Percentiles rank a stretch among this genome's conserved stretches.
Evolutionary conservation across 37 sponge, comb jelly and placozoan genomes (phyloP).

Genomic region (Halichondria panicea): DNA sequence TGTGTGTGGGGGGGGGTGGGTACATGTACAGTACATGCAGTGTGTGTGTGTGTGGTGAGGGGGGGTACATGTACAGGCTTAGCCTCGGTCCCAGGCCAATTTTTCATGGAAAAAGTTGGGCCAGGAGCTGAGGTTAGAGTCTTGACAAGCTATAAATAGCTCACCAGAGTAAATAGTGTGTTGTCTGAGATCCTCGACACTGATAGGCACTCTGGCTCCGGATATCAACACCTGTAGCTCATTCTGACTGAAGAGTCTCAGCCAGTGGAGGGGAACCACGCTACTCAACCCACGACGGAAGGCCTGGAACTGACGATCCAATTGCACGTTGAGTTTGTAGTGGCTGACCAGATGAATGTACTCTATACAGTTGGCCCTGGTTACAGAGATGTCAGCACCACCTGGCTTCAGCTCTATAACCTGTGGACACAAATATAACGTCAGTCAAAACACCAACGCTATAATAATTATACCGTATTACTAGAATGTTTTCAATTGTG

Average conservation of each 20-base stretch:
- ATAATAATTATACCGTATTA: too few relatives aligned
- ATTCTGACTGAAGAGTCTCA: constrained; percentile 73
- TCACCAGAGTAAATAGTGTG: constrained; percentile 73
- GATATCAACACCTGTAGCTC: constrained; percentile 84
- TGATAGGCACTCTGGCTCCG: constrained; percentile 72
- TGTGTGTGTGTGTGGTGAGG: neutral
- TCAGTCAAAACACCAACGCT: too few relatives aligned
- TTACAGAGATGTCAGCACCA: constrained; percentile 73
- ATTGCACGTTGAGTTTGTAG: constrained; percentile 74
- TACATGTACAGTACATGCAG: too few relatives aligned
- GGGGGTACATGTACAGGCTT: neutral
- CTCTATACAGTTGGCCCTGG: constrained; percentile 75
- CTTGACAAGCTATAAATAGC: neutral
- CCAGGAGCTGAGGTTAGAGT: neutral
- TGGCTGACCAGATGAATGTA: constrained; percentile 87
- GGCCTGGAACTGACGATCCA: constrained; percentile 62
- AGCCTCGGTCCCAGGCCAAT: too few relatives aligned
- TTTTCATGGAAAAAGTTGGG: too few relatives aligned
- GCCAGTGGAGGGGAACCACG: constrained; percentile 78
- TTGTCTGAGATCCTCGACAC: constrained; percentile 51
- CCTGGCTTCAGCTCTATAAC: constrained; percentile 77
- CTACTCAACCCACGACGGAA: constrained; percentile 76
- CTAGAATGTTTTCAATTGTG: neutral
- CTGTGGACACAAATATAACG: too few relatives aligned
- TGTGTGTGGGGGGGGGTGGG: too few relatives aligned